phyloP scores from a whole-genome alignment of 2,797 vertebrate species.

The Sylvilagus floridanus region DNA sequence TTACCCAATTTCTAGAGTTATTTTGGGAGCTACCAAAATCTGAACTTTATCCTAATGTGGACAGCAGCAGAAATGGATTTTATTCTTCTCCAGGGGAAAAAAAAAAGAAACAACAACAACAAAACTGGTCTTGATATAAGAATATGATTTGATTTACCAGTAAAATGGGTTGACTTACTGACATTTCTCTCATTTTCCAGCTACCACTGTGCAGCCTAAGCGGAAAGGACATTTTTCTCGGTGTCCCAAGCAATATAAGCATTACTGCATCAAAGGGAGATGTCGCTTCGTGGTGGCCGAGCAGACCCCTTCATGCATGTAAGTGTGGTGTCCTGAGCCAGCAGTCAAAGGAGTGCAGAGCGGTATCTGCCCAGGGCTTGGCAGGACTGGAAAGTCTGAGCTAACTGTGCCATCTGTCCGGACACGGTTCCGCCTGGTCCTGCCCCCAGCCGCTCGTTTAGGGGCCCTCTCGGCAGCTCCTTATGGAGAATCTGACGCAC shows the following conservation, averaged over 20 bases:
- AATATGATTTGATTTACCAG: neutral
- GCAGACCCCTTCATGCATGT: constrained; percentile 92
- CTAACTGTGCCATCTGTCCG: neutral
- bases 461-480: neutral
- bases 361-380: neutral
- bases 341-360: neutral
- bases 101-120: too few species aligned
- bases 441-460: neutral
- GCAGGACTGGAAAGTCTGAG: constrained; percentile 64
- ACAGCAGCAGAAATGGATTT: neutral
- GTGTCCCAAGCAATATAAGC: constrained; percentile 90
- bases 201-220: constrained; percentile 81
- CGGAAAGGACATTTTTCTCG: constrained; percentile 91
- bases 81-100: neutral
- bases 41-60: neutral
- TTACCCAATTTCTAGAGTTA: neutral
- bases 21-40: neutral
- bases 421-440: neutral
- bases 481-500: constrained; percentile 60
- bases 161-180: neutral
- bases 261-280: constrained; percentile 94
- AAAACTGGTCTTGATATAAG: neutral
- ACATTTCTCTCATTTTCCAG: constrained; percentile 74
- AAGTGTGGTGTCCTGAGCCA: constrained; percentile 72
- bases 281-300: constrained; percentile 93